Base-by-base conservation (phyloP, 53 echinoderm and acorn worm genomes). In the Mesocentrotus franciscanus region DNA sequence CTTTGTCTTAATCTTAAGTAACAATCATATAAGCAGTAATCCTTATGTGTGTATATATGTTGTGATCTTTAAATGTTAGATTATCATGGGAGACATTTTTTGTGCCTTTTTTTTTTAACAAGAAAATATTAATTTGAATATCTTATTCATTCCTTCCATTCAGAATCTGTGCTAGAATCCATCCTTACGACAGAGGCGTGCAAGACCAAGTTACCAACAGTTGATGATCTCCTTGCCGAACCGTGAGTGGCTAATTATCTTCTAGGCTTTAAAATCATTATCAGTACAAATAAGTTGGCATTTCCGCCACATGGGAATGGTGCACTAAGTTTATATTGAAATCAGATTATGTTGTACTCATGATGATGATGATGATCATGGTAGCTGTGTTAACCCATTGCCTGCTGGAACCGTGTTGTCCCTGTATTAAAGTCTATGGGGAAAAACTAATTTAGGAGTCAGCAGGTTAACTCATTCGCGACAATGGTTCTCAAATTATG, bases 161-260 rank as follows among this genome's bases (percentile, higher is more conserved):
- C 93, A 99, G 99, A 99, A 95, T 96, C 97, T 93, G 98, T 99
- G 0, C 95, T 99, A 56, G 99, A 99, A 85, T 98, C 98, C 39
- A 98, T 99, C 62, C 95, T 99, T 24, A 99, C 96, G 9, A 96
- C 99, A 62, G 99, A 99, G 90, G 96, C 98, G 42, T 98, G 97
- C 95, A 99, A 99, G 95, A 98, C 92, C 60, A 97, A 96, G 90
- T 60, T 99, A 49, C 99, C 99, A 33, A 90, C 95, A 13, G 62
- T 99, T 60, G 98, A 97, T 64, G 99, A 99, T 74, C 97, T 99
- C 10, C 91, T 99, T 27, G 97, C 95, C 4, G 96, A 97, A 94
- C 98, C 97, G 99, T 99, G 95, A 98, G 99, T 97, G 8, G 6
- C 32, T 33, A 0, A 64, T 60, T 17, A 61, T 56, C 0, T 30